These are phyloP conservation scores for Neoascia interrupta DNA, from an alignment of 2,888 invertebrate species.

Conservation along the genomic window DNA sequence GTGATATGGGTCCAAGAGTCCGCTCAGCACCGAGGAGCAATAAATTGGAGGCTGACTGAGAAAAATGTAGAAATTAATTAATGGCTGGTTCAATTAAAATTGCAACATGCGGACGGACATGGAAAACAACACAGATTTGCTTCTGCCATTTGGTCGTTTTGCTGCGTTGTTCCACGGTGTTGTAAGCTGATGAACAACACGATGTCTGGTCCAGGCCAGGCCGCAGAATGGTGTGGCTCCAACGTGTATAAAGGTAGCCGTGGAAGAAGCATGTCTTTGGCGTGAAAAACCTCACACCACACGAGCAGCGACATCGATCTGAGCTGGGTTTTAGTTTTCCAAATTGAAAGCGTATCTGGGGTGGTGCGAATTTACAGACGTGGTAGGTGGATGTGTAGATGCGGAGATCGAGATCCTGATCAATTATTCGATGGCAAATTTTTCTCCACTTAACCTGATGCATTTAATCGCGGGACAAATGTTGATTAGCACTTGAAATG, in stretches of 20 bases:
- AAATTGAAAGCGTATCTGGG: not conserved
- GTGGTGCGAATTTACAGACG: constrained; percentile 10
- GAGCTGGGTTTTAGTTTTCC: not conserved
- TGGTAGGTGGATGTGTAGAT: not conserved
- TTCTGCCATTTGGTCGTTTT: constrained; percentile 11
- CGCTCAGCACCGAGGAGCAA: constrained; percentile 37
- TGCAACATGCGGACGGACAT: constrained; percentile 78
- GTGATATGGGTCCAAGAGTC: constrained; percentile 4
- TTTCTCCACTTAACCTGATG: constrained; percentile 30
- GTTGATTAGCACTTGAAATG: constrained; percentile 33
- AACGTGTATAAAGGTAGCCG: constrained; percentile 17
- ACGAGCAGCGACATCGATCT: too few relatives aligned
- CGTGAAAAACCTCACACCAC: constrained; percentile 40
- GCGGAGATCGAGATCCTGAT: constrained; percentile 76
- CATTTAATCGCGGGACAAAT: constrained; percentile 46
- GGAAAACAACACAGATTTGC: constrained; percentile 61
- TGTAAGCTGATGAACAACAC: constrained; percentile 59
- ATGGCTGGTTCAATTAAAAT: constrained; percentile 79
- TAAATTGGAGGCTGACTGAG: constrained; percentile 65
- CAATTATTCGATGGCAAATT: constrained; percentile 75
- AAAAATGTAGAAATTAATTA: constrained; percentile 77
- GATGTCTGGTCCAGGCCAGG: constrained; percentile 33
- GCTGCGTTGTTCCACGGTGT: not conserved
- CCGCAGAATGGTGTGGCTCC: too few relatives aligned
- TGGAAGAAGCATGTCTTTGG: constrained; percentile 16